Evolutionary conservation across 1,140 invertebrate species (phyloP).

Genomic region (Drosophila takahashii): DNA sequence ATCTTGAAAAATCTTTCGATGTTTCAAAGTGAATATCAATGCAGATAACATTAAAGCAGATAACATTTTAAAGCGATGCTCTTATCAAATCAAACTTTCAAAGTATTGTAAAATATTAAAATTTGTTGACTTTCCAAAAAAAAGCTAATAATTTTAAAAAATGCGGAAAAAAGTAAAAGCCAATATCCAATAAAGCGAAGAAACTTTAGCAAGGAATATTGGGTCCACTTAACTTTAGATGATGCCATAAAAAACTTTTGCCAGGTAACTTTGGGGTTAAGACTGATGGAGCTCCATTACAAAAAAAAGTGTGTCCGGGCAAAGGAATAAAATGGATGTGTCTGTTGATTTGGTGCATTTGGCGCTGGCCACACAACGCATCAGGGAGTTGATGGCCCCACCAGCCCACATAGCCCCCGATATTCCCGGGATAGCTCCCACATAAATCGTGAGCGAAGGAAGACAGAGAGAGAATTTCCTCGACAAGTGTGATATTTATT

Average conservation of each 20-base stretch:
- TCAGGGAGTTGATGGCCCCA: conserved; percentile 20
- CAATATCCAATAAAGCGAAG: neutral
- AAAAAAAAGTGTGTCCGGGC: conserved; percentile 12
- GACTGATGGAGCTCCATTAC: conserved; percentile 15
- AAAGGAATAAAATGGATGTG: conserved; percentile 60
- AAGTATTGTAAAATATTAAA: no score
- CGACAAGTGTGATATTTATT: conserved; percentile 77
- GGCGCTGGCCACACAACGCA: conserved; percentile 40
- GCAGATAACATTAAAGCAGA: no score
- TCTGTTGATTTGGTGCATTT: conserved; percentile 71
- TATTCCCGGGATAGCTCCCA: conserved; percentile 57
- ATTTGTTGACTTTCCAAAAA: no score
- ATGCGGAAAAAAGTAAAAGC: neutral
- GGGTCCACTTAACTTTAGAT: neutral
- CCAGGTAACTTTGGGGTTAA: conserved; percentile 12
- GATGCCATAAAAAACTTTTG: neutral
- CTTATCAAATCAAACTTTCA: no score
- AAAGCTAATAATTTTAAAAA: neutral
- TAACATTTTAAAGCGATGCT: no score
- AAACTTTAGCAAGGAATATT: conserved; percentile 1
- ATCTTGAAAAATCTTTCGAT: no score
- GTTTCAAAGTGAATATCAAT: no score
- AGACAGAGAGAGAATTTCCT: conserved; percentile 53
- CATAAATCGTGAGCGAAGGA: conserved; percentile 58
- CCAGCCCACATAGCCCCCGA: neutral